These are phyloP conservation scores for Vidua macroura DNA, from an alignment of 2,113 vertebrate species.

Conservation along the genomic window DNA sequence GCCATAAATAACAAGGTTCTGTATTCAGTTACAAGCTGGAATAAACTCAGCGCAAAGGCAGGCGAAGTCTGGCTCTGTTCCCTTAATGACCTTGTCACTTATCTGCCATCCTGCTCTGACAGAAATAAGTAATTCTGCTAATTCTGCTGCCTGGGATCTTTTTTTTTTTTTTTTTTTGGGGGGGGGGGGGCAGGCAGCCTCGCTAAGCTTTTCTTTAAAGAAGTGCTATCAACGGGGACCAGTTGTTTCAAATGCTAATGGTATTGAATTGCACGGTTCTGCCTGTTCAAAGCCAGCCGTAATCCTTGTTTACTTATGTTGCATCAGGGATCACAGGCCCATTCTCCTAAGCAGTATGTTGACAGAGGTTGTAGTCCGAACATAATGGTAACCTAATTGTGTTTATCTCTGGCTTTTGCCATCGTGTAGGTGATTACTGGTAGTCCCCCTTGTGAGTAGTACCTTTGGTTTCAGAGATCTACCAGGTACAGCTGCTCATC, in stretches of 20 bases:
- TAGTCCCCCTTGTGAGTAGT: background rate
- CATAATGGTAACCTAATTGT: background rate
- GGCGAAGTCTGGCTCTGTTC: background rate
- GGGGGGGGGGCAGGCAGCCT: background rate
- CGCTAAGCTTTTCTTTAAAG: constrained; percentile 26
- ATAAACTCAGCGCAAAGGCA: background rate
- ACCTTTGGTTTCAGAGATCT: background rate
- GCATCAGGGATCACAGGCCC: constrained; percentile 27
- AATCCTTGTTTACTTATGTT: constrained; percentile 55
- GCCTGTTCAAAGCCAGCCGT: constrained; percentile 13
- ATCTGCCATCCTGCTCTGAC: constrained; percentile 7
- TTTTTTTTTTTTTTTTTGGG: no score
- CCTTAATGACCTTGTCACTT: constrained; percentile 47
- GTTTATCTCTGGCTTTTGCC: background rate
- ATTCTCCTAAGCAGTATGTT: background rate
- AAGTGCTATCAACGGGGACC: background rate
- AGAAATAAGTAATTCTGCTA: constrained; percentile 36
- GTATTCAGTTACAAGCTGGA: constrained; percentile 3
- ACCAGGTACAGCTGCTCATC: background rate
- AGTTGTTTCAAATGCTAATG: constrained; percentile 57
- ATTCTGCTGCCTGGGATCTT: constrained; percentile 27
- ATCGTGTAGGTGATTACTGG: background rate
- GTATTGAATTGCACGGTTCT: background rate
- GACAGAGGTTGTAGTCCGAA: background rate
- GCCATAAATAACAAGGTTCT: constrained; percentile 14